These are phyloP conservation scores for Moxostoma hubbsi DNA, from an alignment of 2,797 vertebrate species.

Conservation along the genomic window DNA sequence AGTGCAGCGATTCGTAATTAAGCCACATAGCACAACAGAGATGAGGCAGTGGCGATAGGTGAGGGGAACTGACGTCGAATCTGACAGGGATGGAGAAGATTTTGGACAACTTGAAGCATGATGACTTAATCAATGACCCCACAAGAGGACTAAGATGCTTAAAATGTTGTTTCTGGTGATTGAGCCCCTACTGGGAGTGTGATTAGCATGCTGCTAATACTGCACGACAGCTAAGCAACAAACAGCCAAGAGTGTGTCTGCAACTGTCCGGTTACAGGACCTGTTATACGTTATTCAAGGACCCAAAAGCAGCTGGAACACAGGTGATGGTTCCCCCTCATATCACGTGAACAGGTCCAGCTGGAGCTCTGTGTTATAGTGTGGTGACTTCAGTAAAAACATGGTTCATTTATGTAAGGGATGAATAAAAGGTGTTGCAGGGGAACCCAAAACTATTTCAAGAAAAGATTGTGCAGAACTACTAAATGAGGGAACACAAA, in stretches of 20 bases:
- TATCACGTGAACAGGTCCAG: too few species aligned
- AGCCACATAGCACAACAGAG: slow-evolving; percentile 48
- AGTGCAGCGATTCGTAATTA: slow-evolving; percentile 57
- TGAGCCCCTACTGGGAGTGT: slow-evolving; percentile 3
- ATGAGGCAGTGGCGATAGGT: slow-evolving; percentile 28
- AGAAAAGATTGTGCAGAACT: too few species aligned
- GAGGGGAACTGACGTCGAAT: slow-evolving; percentile 38
- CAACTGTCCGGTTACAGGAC: too few species aligned
- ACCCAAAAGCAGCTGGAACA: too few species aligned
- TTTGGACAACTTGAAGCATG: slow-evolving; percentile 14
- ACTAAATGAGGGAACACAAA: too few species aligned
- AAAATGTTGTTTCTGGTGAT: slow-evolving; percentile 32
- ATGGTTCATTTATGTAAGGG: too few species aligned
- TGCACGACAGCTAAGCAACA: not conserved
- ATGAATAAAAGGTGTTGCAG: too few species aligned
- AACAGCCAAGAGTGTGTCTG: not conserved
- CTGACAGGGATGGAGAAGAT: not conserved
- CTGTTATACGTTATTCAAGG: too few species aligned
- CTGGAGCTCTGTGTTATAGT: too few species aligned
- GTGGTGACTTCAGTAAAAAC: too few species aligned
- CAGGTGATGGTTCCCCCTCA: too few species aligned
- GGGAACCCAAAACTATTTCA: too few species aligned
- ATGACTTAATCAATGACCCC: slow-evolving; percentile 40
- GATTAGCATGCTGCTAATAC: not conserved
- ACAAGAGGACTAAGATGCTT: not conserved